phyloP scores from a whole-genome alignment of 2,797 vertebrate species.

The Thaleichthys pacificus region DNA sequence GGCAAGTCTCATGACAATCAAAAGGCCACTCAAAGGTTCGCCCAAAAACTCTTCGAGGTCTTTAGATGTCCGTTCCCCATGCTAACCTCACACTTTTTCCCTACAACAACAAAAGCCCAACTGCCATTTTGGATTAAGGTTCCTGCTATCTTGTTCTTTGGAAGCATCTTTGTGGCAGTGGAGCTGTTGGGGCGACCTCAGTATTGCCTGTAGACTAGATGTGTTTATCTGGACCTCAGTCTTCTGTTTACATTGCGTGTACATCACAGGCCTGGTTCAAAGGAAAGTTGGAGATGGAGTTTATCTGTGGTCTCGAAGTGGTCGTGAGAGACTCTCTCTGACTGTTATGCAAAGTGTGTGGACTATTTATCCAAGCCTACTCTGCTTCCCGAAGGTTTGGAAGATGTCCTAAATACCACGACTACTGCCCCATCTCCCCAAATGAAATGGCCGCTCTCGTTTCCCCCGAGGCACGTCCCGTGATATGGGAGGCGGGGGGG shows the following conservation, averaged over 20 bases:
- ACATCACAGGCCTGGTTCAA: conserved; percentile 15
- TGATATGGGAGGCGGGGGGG: neutral
- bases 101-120: neutral
- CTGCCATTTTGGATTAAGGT: neutral
- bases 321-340: neutral
- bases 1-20: neutral
- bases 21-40: neutral
- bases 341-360: neutral
- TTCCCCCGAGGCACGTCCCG: neutral
- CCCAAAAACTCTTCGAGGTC: neutral
- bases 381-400: too few relatives aligned
- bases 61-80: neutral
- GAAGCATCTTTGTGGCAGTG: neutral
- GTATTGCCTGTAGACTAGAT: conserved; percentile 4
- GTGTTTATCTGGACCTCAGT: conserved; percentile 2
- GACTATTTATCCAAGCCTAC: neutral
- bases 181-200: neutral
- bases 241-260: conserved; percentile 17
- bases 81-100: neutral
- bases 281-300: conserved; percentile 2
- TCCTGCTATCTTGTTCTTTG: neutral
- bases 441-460: neutral
- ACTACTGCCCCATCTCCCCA: neutral
- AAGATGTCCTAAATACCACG: too few relatives aligned
- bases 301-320: neutral